Conservation (phyloP, 2,113 vertebrate species). For the Tenebrosternarchus preto region DNA sequence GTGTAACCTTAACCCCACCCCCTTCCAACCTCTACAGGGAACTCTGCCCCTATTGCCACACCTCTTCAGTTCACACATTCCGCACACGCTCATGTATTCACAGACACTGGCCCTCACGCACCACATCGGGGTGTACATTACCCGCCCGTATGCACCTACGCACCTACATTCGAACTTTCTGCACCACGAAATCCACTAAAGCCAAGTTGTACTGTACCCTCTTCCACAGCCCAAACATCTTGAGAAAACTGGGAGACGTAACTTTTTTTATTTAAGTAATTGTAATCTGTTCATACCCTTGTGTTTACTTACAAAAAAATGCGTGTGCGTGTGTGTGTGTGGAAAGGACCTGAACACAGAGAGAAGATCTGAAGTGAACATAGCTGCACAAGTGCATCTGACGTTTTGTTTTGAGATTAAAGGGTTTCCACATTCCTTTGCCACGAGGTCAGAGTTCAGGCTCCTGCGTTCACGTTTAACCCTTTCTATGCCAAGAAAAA, state of each 20-base stretch:
- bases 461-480: conserved; percentile 73
- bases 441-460: conserved; percentile 73
- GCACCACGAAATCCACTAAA: conserved; percentile 10
- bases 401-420: conserved; percentile 77
- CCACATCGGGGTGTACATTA: too few relatives aligned
- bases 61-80: conserved; percentile 61
- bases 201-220: neutral
- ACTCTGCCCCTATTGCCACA: conserved; percentile 68
- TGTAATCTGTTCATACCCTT: neutral
- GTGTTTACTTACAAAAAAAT: neutral
- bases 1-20: conserved; percentile 58
- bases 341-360: conserved; percentile 23
- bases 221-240: neutral
- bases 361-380: conserved; percentile 62
- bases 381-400: conserved; percentile 69
- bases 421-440: conserved; percentile 81
- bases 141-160: conserved; percentile 6
- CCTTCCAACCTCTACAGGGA: conserved; percentile 69
- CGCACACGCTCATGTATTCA: conserved; percentile 47
- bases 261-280: neutral
- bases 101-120: conserved; percentile 28
- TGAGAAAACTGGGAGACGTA: neutral
- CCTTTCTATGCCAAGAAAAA: conserved; percentile 53
- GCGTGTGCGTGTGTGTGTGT: neutral
- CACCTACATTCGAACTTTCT: neutral